These are phyloP conservation scores for Unio delphinus DNA, from an alignment of 2,888 invertebrate species.

Conservation along the genomic window DNA sequence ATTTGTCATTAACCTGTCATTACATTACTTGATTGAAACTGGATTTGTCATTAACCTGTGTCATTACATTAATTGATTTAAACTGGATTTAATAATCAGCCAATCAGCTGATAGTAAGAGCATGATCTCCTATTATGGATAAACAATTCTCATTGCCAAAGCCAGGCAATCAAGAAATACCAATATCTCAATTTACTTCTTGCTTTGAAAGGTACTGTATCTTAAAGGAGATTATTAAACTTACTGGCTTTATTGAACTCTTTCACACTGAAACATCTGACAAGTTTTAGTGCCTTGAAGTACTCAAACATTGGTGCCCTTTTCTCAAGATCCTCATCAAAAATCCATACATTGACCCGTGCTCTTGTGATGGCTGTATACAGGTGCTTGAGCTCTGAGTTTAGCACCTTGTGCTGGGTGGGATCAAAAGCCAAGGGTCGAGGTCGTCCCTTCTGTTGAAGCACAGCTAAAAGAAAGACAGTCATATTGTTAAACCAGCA, in stretches of 20 bases:
- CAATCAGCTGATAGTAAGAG: too few species aligned
- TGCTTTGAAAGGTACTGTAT: too few species aligned
- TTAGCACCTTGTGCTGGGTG: conserved; percentile 60
- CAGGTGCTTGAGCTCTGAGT: conserved; percentile 63
- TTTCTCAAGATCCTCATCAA: conserved; percentile 58
- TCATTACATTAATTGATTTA: too few species aligned
- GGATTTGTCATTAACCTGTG: too few species aligned
- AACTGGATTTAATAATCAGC: too few species aligned
- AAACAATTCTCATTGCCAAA: too few species aligned
- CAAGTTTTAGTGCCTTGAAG: conserved; percentile 54
- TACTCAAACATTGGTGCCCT: conserved; percentile 65
- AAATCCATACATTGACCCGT: conserved; percentile 67
- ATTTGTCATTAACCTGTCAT: too few species aligned
- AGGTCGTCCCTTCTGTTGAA: conserved; percentile 42
- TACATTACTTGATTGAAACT: too few species aligned
- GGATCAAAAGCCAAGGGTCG: conserved; percentile 58
- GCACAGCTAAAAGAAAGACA: conserved; percentile 36
- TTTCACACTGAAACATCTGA: conserved; percentile 24
- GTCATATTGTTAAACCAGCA: too few species aligned
- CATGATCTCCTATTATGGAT: too few species aligned
- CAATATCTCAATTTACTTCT: too few species aligned
- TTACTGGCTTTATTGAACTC: conserved; percentile 32
- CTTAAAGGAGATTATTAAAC: neutral
- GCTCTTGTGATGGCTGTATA: conserved; percentile 65
- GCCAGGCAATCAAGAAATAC: too few species aligned